phyloP scores from a whole-genome alignment of 2,797 vertebrate species.

The Pipistrellus nathusii region DNA sequence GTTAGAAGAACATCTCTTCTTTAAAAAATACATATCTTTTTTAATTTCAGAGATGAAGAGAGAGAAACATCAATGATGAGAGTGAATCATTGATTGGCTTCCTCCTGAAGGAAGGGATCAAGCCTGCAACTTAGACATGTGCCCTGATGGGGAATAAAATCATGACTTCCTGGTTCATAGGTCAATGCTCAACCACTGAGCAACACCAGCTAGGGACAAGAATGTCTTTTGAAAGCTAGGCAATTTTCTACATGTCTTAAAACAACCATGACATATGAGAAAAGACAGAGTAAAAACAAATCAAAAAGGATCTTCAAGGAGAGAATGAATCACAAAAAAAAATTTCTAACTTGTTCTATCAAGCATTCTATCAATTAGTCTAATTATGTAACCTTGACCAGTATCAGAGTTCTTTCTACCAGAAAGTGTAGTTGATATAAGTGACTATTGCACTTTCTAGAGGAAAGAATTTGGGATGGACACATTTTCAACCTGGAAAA shows the following conservation, averaged over 20 bases:
- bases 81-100: too few species aligned
- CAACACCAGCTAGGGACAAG: background rate
- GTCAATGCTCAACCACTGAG: background rate
- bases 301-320: background rate
- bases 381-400: conserved; percentile 19
- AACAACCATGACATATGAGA: background rate
- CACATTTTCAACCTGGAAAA: conserved; percentile 44
- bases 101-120: too few species aligned
- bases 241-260: background rate
- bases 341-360: background rate
- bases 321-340: conserved; percentile 23
- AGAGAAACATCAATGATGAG: too few species aligned
- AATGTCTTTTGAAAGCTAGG: background rate
- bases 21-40: too few species aligned
- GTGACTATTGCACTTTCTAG: background rate
- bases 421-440: conserved; percentile 15
- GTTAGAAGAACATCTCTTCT: background rate
- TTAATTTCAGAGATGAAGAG: too few species aligned
- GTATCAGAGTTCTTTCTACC: background rate
- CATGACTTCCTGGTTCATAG: background rate
- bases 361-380: conserved; percentile 4
- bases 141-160: too few species aligned
- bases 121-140: too few species aligned
- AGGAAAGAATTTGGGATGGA: conserved; percentile 15
- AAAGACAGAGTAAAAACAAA: background rate